These are phyloP conservation scores for Artemisiospiza belli DNA, from an alignment of 2,113 vertebrate genomes.

Conservation along the genomic window DNA sequence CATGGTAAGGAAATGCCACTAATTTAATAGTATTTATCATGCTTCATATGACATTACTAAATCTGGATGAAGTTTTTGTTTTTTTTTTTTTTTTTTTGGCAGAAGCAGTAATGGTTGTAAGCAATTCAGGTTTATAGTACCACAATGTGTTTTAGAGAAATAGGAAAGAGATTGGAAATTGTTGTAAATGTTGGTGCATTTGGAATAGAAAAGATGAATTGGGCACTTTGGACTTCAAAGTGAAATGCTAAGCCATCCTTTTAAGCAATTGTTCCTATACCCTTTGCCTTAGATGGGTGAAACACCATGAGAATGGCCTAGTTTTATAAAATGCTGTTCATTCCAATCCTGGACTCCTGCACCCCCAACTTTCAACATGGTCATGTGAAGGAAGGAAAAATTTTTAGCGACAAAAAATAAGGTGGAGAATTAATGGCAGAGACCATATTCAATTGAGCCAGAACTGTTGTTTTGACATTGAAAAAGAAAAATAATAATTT, in stretches of 20 bases:
- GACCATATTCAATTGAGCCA: background rate
- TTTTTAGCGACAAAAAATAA: background rate
- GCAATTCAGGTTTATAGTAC: background rate
- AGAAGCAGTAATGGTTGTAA: background rate
- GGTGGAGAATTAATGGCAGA: background rate
- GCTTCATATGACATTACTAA: background rate
- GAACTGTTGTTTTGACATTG: background rate
- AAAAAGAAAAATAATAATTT: background rate
- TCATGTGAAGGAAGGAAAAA: background rate
- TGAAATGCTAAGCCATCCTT: background rate
- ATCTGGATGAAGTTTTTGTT: background rate
- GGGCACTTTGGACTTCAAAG: background rate
- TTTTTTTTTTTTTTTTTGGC: background rate
- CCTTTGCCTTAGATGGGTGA: background rate
- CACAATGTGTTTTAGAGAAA: background rate
- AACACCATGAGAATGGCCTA: background rate
- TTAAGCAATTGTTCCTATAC: background rate
- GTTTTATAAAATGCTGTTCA: background rate
- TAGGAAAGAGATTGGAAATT: background rate
- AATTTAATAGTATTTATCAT: background rate
- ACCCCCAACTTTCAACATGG: fast-evolving
- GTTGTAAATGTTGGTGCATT: background rate
- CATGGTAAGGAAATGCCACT: background rate
- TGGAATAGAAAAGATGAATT: background rate
- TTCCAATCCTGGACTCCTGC: background rate